Conservation (phyloP, 2,888 invertebrate genomes). For the Apamea monoglypha region DNA sequence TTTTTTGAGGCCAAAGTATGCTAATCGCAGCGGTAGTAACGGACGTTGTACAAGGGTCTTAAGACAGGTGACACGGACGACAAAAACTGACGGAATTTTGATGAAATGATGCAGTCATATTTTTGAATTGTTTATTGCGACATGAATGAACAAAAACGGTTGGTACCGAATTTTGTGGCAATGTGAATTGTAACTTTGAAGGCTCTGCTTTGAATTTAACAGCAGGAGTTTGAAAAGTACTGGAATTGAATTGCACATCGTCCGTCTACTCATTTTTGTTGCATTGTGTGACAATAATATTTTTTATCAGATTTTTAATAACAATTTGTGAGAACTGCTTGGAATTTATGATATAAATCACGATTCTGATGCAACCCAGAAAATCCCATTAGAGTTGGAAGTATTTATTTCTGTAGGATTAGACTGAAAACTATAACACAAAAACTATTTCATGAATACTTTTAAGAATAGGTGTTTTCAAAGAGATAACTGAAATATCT, state of each 20-base stretch:
- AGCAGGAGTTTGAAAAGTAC: neutral
- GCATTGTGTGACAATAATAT: neutral
- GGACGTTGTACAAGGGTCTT: slow-evolving; percentile 74
- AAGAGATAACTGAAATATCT: neutral
- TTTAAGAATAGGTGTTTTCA: neutral
- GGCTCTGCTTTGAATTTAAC: neutral
- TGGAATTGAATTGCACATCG: neutral
- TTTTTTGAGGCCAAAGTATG: slow-evolving; percentile 84
- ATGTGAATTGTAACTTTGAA: slow-evolving; percentile 11
- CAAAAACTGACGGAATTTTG: slow-evolving; percentile 82
- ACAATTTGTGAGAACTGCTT: neutral
- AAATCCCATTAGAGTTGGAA: neutral
- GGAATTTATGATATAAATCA: neutral
- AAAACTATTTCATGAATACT: neutral
- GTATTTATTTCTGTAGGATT: neutral
- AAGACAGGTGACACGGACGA: slow-evolving; percentile 80
- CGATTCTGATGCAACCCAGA: neutral
- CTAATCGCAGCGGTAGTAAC: slow-evolving; percentile 81
- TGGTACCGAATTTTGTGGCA: slow-evolving; percentile 41
- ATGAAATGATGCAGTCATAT: slow-evolving; percentile 75
- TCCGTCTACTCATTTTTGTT: neutral
- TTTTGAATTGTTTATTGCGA: slow-evolving; percentile 64
- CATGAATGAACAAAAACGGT: slow-evolving; percentile 48
- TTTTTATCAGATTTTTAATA: neutral
- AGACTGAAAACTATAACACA: neutral